phyloP scores from a whole-genome alignment of 2,113 vertebrate species.

The Ophiodon elongatus region DNA sequence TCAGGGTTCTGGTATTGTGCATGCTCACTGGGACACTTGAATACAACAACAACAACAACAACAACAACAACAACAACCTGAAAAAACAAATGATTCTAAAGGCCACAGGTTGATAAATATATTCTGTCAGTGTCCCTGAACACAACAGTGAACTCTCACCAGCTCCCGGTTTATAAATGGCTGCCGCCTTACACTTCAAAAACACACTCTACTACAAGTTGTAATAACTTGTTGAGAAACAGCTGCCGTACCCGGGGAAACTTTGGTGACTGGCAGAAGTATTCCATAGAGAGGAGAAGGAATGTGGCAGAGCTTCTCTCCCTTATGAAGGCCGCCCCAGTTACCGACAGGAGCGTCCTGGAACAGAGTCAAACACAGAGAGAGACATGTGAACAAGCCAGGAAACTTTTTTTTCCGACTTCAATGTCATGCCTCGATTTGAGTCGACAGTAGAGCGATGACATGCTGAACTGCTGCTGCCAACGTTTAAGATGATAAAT shows the following conservation, averaged over 20 bases:
- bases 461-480: no score
- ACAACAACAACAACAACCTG: no score
- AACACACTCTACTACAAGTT: not conserved
- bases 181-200: not conserved
- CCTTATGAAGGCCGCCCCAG: constrained; percentile 80
- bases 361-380: not conserved
- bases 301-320: constrained; percentile 78
- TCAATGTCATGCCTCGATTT: no score
- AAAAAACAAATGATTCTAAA: no score
- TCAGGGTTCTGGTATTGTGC: no score
- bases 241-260: constrained; percentile 74
- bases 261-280: constrained; percentile 73
- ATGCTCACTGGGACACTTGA: no score
- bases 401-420: no score
- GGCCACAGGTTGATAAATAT: no score
- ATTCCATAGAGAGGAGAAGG: constrained; percentile 72
- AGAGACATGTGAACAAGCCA: not conserved
- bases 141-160: not conserved
- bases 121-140: not conserved
- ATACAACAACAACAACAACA: no score
- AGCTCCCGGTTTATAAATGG: no score
- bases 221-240: not conserved
- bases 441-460: no score
- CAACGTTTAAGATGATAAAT: not conserved
- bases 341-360: constrained; percentile 81